Percentiles rank a stretch among this genome's conserved stretches.
phyloP scores from a whole-genome alignment of 2,113 vertebrate genomes.

The Machaerirhynchus nigripectus region DNA sequence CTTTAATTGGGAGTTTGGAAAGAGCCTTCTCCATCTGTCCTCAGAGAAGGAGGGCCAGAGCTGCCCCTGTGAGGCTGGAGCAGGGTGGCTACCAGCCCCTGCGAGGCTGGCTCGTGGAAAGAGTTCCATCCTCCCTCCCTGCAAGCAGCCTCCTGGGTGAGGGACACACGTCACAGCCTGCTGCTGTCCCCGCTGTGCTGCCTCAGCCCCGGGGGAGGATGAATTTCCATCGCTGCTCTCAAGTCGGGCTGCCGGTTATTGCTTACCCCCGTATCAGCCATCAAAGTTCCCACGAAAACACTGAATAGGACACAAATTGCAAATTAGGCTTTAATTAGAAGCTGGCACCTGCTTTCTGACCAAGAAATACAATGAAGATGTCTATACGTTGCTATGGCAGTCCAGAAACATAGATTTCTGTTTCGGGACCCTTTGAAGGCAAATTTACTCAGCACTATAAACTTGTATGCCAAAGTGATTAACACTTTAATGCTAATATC shows the following conservation, averaged over 20 bases:
- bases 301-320: constrained; percentile 49
- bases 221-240: not conserved
- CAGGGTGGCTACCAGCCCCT: not conserved
- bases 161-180: not conserved
- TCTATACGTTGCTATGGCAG: constrained; percentile 51
- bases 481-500: constrained; percentile 66
- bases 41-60: not conserved
- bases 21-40: constrained; percentile 4
- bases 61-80: not conserved
- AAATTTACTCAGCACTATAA: constrained; percentile 53
- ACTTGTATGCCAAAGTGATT: constrained; percentile 52
- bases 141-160: not conserved
- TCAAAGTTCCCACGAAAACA: constrained; percentile 45
- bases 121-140: not conserved
- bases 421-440: constrained; percentile 45
- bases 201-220: constrained; percentile 11
- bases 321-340: constrained; percentile 70
- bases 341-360: constrained; percentile 56
- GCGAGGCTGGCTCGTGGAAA: rapidly evolving
- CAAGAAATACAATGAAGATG: constrained; percentile 50
- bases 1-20: not conserved
- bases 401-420: constrained; percentile 29
- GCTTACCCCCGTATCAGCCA: not conserved
- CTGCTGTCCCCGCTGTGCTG: not conserved
- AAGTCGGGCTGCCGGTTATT: not conserved